Percentiles rank a stretch among this genome's conserved stretches.
phyloP scores from a whole-genome alignment of 2,113 vertebrate genomes.

The Halichoerus grypus region DNA sequence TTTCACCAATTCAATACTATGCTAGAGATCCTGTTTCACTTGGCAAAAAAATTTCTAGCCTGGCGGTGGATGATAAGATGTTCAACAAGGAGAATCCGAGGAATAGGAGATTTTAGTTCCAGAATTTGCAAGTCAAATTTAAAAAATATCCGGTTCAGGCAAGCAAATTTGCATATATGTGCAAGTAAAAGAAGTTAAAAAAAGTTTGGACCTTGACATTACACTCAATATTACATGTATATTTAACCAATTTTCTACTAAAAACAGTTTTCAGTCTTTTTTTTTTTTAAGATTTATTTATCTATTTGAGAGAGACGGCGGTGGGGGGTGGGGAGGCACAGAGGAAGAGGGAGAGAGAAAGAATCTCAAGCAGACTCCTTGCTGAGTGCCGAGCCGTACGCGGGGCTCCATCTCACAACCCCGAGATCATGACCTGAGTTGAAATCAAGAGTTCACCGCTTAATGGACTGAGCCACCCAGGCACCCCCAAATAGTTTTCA shows the following conservation, averaged over 20 bases:
- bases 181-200: not conserved
- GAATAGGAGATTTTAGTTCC: not conserved
- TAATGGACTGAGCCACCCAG: not conserved
- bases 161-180: not conserved
- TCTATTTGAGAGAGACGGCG: not conserved
- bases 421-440: not conserved
- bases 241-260: not conserved
- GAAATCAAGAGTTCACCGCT: not conserved
- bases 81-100: not conserved
- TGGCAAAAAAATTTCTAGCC: conserved; percentile 22
- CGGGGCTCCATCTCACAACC: not conserved
- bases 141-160: not conserved
- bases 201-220: not conserved
- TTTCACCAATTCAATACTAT: not conserved
- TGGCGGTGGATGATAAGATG: not conserved
- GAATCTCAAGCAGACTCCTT: not conserved
- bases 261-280: conserved; percentile 1
- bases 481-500: not conserved
- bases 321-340: not conserved
- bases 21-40: conserved; percentile 15
- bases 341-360: not conserved
- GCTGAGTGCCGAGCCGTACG: not conserved
- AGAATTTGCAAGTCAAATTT: conserved; percentile 53
- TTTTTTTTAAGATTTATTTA: not conserved
- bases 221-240: not conserved